These are phyloP conservation scores for Hippocampus barbouri DNA, from an alignment of 2,113 vertebrate species.

Conservation along the genomic window DNA sequence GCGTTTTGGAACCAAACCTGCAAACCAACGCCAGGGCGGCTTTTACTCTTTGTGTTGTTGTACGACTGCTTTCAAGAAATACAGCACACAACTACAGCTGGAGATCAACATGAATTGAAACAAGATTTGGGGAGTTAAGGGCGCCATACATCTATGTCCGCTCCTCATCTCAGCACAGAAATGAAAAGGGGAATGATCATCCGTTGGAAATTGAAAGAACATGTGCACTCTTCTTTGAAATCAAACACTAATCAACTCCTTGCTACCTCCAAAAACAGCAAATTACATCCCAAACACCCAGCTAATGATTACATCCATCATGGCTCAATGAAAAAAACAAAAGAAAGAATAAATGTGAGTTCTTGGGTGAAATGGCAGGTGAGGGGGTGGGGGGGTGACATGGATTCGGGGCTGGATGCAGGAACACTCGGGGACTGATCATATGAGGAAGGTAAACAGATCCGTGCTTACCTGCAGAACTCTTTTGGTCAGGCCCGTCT, in stretches of 20 bases:
- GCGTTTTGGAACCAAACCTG: constrained; percentile 99
- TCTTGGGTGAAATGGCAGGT: constrained; percentile 35
- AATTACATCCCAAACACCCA: constrained; percentile 1
- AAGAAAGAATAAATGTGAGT: constrained; percentile 49
- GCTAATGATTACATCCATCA: not conserved
- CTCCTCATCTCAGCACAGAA: constrained; percentile 26
- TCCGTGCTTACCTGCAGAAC: constrained; percentile 94
- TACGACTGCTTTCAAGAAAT: constrained; percentile 36
- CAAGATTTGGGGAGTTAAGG: not conserved
- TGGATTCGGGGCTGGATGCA: constrained; percentile 32
- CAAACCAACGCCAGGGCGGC: constrained; percentile 98
- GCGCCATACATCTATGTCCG: constrained; percentile 49
- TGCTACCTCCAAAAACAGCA: not conserved
- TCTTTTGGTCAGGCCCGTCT: constrained; percentile 99
- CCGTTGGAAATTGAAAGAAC: constrained; percentile 7
- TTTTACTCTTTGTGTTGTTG: constrained; percentile 81
- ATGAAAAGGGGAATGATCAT: not conserved
- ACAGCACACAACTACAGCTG: constrained; percentile 49
- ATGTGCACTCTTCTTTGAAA: constrained; percentile 54
- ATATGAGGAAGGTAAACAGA: constrained; percentile 9
- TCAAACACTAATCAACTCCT: not conserved
- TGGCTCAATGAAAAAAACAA: constrained; percentile 12
- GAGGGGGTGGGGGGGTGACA: constrained; percentile 28
- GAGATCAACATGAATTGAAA: not conserved
- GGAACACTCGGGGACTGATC: not conserved